Evolutionary conservation across 2,113 vertebrate species (phyloP), one percentile per base, ranked within the genome.

Genomic region (Erythrocebus patas): DNA sequence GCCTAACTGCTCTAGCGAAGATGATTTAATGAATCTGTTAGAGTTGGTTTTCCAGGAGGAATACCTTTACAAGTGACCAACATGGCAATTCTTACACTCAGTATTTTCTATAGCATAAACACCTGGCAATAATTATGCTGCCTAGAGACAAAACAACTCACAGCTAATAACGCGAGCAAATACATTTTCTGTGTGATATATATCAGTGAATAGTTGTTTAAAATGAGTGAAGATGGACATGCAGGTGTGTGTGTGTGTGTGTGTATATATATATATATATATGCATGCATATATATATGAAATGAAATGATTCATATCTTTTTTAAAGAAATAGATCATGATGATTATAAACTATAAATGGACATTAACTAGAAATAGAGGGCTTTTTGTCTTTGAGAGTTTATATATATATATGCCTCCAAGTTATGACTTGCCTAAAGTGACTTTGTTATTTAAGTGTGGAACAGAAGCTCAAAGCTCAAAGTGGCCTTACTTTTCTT

Each of bases 311-410:
- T 82, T 57, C 13, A 38, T 76, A 75, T 25, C 13, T 50, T 82
- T 95, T 81, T 25, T 11, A 82, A 45, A 35, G 80, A 89, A 98
- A 73, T 59, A 86, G 64, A 55, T 92, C 52, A 14, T 89, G 68
- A 55, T 59, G 7, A 61, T 64, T 68, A 84, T 64, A 89, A 96
- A 85, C 50, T 43, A 88, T 73, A 95, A 86, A 93, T 61, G 70
- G 70, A 40, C 79, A 97, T 61, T 79, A 17, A 45, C 30, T 78
- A 89, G 25, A 92, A 79, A 93, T 45, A 22, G 13, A 83, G 23
- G 14, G 2, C 0, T 43, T 93, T 73, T 73, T 35, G 9, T 48
- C 3, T 17, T 18, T 0, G 27, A 55, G 9, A 6, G 5, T 64
- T 72, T 89, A 18, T 52, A 52, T 52, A 72, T 72, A 38, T 72